Base-by-base conservation (phyloP, 2,797 vertebrate species). In the Ctenochaetus hawaiiensis region DNA sequence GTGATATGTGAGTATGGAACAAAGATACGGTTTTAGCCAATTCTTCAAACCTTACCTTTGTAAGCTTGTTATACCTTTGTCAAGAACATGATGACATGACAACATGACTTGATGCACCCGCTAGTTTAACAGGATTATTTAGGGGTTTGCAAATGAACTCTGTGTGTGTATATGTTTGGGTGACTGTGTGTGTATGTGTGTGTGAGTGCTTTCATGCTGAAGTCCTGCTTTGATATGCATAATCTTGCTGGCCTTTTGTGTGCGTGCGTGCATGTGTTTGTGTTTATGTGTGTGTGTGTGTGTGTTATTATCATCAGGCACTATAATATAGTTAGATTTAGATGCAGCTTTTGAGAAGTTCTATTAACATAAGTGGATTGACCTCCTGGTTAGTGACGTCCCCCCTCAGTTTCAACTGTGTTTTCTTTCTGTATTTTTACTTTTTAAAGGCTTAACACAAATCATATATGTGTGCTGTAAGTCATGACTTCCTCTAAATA, bases 351-450 rank as follows among this genome's bases (percentile, higher is more conserved):
- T 20, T 53, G 11, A 72, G 14, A 30, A 3, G 10, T 30, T 53
- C 51, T 67, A 75, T 67, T 44, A 60, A 69, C 81, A 62, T 65
- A 77, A 80, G 60, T 71, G 52, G 78, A 30, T 67, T 60, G 68
- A 85, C 76, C 80, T 89, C 75, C 83, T 83, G 78, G 66, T 80
- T 63, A 30, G 75, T 77, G 34, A 30, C 39, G 43, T 34, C n/a
- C 26, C 17, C 17, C 26, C 34, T 52, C 22, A 0, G 3, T 22
- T 58, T 41, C 39, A 11, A 17, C 57, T n/a, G 48, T 18, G 6
- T 18, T 22, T 53, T 37, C 43, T 16, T 22, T 65, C 48, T 26
- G 6, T 54, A 51, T 20, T 62, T 56, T 34, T 34, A 34, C 5
- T 26, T 43, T 52, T 45, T 43, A 26, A 65, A 49, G 14, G 20